Base-by-base conservation (phyloP, 2,888 invertebrate genomes). In the Patella pellucida region DNA sequence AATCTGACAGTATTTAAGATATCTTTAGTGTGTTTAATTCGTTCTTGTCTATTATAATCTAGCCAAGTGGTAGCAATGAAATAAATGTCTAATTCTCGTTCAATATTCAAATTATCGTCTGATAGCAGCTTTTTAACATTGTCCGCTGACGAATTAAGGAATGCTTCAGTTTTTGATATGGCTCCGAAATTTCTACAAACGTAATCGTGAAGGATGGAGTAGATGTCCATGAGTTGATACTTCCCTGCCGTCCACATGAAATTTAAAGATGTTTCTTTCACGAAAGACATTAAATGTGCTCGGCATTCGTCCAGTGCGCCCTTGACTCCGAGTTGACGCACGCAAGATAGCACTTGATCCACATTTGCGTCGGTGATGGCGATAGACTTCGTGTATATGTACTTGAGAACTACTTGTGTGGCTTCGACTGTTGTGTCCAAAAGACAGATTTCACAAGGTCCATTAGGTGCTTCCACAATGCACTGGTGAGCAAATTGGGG, bases 41-140 rank as follows among this genome's bases (percentile, higher is more conserved):
- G 72, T 7, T 83, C 83, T 27, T 78, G 74, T 50, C 78, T 78
- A 74, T 85, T 82, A 81, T 80, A 82, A 56, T 86, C 84, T 23
- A 88, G 81, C 87, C 87, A 88, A 41, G 77, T 73, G n/a, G 80
- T 81, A 51, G 82, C 84, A 50, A 86, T 85, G 72, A 78, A 78
- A 75, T 86, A 88, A 54, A 86, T 81, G 19, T 85, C 82, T 54
- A 88, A 79, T 62, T 87, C 87, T n/a, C 71, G 71, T 41, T 51
- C 14, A 14, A 82, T 77, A 50, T 72, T 78, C 12, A 86, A 71
- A 27, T 79, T 74, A 73, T 86, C 85, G 19, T 84, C 82, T 1
- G 81, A 81, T 9, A 87, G 79, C 11, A 86, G 79, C 27, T 78
- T 74, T 71, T 79, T 77, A 1, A 87, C 76, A 14, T 79, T 75